Evolutionary conservation across 2,888 invertebrate species (phyloP), one percentile per base, ranked within the genome.

Genomic region (Dorcus hopei): DNA sequence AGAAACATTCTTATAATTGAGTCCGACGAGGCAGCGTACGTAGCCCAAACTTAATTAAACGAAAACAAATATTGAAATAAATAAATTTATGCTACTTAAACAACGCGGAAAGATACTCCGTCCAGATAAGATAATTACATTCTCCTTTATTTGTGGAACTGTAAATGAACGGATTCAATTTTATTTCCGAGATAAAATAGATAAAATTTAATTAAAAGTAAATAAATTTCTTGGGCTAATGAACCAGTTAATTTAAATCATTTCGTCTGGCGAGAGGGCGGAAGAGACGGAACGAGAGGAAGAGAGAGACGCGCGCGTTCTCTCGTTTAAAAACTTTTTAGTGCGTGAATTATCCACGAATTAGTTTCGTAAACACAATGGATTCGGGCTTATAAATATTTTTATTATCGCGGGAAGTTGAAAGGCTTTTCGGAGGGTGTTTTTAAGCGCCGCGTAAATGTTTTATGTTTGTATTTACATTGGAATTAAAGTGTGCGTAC

Each of bases 131-230:
- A 65, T 68, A 57, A 62, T 58, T 63, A 57, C 54, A 56, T 63
- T 60, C 57, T 55, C 49, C 63, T 59, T 59, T 67, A 65, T 68
- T 70, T 68, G 66, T 64, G 54, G 67, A 52, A 65, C 67, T 63
- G 65, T 65, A 66, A 70, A 66, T 67, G 65, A 68, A 68, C 66
- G 66, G 62, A 66, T 64, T 61, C 68, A 68, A 63, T 67, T 70
- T 59, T 65, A 65, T 62, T 64, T 63, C 53, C 50, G 65, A 59
- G 67, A 68, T 70, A 68, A 68, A 68, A 65, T 63, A 66, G 69
- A 70, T 69, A 71, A 70, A 69, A 70, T 72, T 72, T 70, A 72
- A 72, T 72, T 72, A 72, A 72, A 71, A 70, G 68, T 70, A 72
- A 72, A 72, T 68, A 72, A 69, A 68, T 63, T 68, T 70, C 67